Base-by-base conservation (phyloP, 2,888 invertebrate genomes). In the Dione vanillae region DNA sequence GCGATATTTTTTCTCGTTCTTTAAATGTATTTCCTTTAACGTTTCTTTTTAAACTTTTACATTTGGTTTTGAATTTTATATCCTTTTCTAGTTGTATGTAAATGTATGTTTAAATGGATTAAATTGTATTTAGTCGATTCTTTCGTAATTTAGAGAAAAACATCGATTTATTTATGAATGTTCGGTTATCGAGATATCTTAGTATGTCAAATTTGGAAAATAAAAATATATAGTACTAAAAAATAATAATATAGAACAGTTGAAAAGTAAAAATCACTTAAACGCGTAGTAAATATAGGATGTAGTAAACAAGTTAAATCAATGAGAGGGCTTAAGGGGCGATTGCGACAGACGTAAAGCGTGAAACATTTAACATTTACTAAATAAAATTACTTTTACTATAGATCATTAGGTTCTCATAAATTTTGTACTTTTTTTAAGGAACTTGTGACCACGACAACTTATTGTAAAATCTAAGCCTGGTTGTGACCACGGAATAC, bases 1-100 rank as follows among this genome's bases (percentile, higher is more conserved):
- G 85, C 83, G 86, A 83, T 85, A 84, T 80, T 78, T 85, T n/a
- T 84, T 80, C 78, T 79, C 77, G 76, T 77, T 78, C 69, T 77
- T 61, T 66, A 74, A 67, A 72, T 67, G 67, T 69, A 68, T 72
- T 76, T 73, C 49, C 65, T 51, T 67, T 68, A 65, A 35, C 66
- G 52, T 56, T 67, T 70, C 27, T 64, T 27, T 69, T 69, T 69
- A 49, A 64, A 64, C 16, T 45, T 37, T 65, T 51, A 58, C 51
- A 40, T 37, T 51, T 41, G 40, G 20, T 45, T n/a, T 59, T 20
- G 12, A 10, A 45, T 61, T 59, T 27, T 41, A 43, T 49, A 43
- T 47, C n/a, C 51, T 27, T 37, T 12, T 56, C 16, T 9, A 37
- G 7, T 6, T 41, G 10, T 35, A 5, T 27, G 27, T 27, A 5